Evolutionary conservation across 2,888 invertebrate genomes (phyloP).

Genomic region (Caenorhabditis sp.): DNA sequence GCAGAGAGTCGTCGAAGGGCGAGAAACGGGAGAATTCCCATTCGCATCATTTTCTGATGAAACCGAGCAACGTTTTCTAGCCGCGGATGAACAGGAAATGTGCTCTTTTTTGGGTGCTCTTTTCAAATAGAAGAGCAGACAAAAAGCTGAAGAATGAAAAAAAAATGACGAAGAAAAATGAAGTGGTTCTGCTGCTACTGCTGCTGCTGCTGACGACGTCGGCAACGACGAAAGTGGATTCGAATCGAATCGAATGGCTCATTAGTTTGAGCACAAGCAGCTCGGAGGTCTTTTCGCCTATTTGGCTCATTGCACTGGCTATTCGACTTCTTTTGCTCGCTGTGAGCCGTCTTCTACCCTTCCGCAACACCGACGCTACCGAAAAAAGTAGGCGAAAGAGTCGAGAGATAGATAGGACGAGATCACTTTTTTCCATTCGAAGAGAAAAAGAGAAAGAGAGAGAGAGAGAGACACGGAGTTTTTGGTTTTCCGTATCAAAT

Average conservation of each 20-base stretch:
- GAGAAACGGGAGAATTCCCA: background rate
- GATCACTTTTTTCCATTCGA: background rate
- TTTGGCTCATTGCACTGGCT: constrained; percentile 12
- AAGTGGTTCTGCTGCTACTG: background rate
- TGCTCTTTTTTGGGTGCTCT: constrained; percentile 22
- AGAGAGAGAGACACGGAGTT: background rate
- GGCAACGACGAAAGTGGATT: constrained; percentile 15
- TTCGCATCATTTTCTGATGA: too few species aligned
- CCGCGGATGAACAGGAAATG: constrained; percentile 5
- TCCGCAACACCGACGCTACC: constrained; percentile 4
- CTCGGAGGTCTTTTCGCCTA: constrained; percentile 8
- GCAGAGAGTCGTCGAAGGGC: background rate
- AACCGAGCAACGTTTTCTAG: background rate
- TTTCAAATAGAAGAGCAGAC: constrained; percentile 1
- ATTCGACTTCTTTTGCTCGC: background rate
- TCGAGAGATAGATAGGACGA: background rate
- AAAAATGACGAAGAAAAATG: constrained; percentile 4
- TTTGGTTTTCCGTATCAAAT: constrained; percentile 6
- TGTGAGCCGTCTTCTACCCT: background rate
- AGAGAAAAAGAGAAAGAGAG: background rate
- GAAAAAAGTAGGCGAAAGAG: background rate
- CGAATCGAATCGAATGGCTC: constrained; percentile 38
- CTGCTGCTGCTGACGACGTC: too few species aligned
- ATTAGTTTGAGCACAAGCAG: constrained; percentile 30
- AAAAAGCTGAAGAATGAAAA: background rate